Percentiles rank a stretch among this genome's conserved stretches.
Evolutionary conservation across 2,888 invertebrate species (phyloP).

Genomic region (Spisula solida): DNA sequence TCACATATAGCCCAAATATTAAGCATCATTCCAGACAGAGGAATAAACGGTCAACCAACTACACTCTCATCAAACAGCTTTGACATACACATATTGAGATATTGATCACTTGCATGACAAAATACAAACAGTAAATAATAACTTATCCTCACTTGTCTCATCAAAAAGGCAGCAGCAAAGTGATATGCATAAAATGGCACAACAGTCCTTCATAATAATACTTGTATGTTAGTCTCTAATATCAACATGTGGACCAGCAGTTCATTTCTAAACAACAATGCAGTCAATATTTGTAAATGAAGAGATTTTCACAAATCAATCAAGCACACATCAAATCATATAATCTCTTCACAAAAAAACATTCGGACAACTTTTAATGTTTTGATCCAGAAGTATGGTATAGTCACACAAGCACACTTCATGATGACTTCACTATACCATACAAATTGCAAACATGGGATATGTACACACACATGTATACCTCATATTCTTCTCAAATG

Average conservation of each 20-base stretch:
- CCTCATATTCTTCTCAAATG: background rate
- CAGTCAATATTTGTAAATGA: background rate
- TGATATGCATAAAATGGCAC: constrained; percentile 63
- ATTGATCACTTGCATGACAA: background rate
- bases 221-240: background rate
- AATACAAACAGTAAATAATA: background rate
- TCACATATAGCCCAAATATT: background rate
- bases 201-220: constrained; percentile 31
- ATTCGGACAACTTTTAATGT: background rate
- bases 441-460: background rate
- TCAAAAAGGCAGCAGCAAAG: constrained; percentile 54
- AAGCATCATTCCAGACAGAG: background rate
- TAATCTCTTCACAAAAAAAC: background rate
- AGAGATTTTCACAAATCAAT: background rate
- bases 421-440: background rate
- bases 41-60: background rate
- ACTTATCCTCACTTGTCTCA: background rate
- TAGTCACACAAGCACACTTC: background rate
- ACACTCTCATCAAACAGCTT: background rate
- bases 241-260: constrained; percentile 26
- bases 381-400: background rate
- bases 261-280: background rate
- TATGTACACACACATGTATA: background rate
- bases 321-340: background rate
- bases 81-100: background rate